Conservation (phyloP, 2,113 vertebrate species). For the Epinephelus lanceolatus region DNA sequence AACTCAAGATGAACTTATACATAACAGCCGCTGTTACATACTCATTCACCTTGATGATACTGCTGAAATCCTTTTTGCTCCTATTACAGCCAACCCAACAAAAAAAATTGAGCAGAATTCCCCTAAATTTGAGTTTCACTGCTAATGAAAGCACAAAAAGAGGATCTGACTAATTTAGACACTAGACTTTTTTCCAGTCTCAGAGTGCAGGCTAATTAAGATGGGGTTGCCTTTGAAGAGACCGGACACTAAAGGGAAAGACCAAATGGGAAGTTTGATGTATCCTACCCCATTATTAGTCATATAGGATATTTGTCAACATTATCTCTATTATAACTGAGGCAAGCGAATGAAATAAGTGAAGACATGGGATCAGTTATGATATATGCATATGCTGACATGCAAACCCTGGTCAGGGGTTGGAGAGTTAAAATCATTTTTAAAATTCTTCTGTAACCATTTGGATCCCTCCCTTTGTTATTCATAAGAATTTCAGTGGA, state of each 20-base stretch:
- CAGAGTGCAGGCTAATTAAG: background rate
- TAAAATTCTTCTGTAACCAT: background rate
- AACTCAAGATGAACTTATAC: too few relatives aligned
- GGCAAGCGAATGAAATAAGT: background rate
- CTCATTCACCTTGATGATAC: background rate
- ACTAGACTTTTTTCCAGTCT: background rate
- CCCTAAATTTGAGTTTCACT: conserved; percentile 24
- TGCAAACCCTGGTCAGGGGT: background rate
- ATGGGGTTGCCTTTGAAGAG: background rate
- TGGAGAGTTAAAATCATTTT: background rate
- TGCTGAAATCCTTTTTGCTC: background rate
- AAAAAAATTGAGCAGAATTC: background rate
- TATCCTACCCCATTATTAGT: too few relatives aligned
- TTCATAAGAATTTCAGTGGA: conserved; percentile 24
- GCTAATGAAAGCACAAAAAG: conserved; percentile 44
- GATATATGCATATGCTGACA: background rate
- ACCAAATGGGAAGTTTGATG: background rate
- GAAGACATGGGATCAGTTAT: background rate
- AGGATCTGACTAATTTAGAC: conserved; percentile 37
- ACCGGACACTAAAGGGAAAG: background rate
- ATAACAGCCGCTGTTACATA: background rate
- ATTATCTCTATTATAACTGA: background rate
- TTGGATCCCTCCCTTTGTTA: background rate
- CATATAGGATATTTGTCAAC: background rate
- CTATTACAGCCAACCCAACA: background rate